Conservation (phyloP, 2,888 invertebrate genomes). For the Alcis repandata region DNA sequence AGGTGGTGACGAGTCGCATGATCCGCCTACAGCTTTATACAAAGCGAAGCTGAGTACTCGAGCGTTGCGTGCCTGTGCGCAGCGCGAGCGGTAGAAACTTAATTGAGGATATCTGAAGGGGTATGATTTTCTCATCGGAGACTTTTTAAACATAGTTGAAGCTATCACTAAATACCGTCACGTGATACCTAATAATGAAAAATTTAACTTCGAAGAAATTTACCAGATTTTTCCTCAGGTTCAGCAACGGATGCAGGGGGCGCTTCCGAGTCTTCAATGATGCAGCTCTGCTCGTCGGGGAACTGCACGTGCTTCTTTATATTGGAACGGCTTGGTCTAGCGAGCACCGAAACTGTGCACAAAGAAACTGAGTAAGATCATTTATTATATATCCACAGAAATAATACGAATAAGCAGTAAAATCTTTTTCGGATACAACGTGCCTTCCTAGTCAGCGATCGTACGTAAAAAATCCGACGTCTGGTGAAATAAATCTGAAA, state of each 20-base stretch:
- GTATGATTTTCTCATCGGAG: no score
- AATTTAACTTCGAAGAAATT: slow-evolving; percentile 34
- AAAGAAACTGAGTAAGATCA: no score
- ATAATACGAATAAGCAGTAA: not conserved
- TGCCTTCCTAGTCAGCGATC: not conserved
- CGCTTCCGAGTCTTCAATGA: slow-evolving; percentile 70
- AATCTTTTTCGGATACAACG: not conserved
- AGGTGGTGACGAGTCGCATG: no score
- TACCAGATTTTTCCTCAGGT: slow-evolving; percentile 67
- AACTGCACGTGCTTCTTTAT: slow-evolving; percentile 91
- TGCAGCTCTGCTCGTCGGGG: slow-evolving; percentile 86
- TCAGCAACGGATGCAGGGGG: slow-evolving; percentile 50
- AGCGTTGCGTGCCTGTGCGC: no score
- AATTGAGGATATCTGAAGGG: no score
- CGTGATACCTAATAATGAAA: no score
- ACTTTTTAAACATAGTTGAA: no score
- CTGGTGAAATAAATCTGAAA: not conserved
- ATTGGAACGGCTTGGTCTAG: slow-evolving; percentile 78
- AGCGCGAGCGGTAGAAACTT: no score
- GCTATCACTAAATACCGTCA: no score
- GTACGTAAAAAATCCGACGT: not conserved
- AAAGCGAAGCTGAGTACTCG: no score
- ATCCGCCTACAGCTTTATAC: no score
- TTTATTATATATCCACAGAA: no score
- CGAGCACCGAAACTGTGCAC: slow-evolving; percentile 75